These are phyloP conservation scores for Siderastrea radians DNA, from an alignment of 92 coral and sea anemone genomes.

Conservation along the genomic window DNA sequence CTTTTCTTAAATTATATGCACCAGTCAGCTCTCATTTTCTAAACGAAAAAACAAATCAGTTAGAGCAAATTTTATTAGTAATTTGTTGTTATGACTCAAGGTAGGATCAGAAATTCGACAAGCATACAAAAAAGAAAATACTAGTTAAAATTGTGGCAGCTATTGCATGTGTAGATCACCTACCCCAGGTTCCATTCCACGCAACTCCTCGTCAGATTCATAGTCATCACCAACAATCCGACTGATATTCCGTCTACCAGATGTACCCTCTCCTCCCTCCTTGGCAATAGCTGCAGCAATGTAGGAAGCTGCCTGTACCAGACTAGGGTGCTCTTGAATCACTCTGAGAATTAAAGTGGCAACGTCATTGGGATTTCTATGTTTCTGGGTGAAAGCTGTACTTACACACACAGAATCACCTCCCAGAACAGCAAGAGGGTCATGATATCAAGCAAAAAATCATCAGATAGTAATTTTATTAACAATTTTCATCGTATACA, in stretches of 20 bases:
- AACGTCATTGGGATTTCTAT: too few species aligned
- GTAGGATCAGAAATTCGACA: neutral
- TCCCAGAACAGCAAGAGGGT: too few species aligned
- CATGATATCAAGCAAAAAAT: too few species aligned
- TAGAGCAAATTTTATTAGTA: too few species aligned
- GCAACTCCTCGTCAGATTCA: conserved; percentile 82
- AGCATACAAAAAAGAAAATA: too few species aligned
- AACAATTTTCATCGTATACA: too few species aligned
- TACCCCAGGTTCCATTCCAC: conserved; percentile 93
- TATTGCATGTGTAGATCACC: neutral
- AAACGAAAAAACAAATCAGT: too few species aligned
- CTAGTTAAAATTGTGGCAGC: neutral
- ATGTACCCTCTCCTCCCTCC: conserved; percentile 71
- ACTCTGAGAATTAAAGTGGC: conserved; percentile 58
- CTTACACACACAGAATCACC: too few species aligned
- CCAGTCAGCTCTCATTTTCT: too few species aligned
- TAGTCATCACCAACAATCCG: conserved; percentile 60
- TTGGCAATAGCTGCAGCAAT: conserved; percentile 95
- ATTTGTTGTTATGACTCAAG: neutral
- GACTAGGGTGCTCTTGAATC: conserved; percentile 86
- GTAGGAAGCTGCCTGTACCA: conserved; percentile 97
- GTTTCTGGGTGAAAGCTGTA: too few species aligned
- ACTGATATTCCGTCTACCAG: conserved; percentile 28
- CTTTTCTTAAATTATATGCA: too few species aligned
- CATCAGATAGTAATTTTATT: too few species aligned